Conservation (phyloP, 1,140 invertebrate genomes). For the Lepidurus apus region DNA sequence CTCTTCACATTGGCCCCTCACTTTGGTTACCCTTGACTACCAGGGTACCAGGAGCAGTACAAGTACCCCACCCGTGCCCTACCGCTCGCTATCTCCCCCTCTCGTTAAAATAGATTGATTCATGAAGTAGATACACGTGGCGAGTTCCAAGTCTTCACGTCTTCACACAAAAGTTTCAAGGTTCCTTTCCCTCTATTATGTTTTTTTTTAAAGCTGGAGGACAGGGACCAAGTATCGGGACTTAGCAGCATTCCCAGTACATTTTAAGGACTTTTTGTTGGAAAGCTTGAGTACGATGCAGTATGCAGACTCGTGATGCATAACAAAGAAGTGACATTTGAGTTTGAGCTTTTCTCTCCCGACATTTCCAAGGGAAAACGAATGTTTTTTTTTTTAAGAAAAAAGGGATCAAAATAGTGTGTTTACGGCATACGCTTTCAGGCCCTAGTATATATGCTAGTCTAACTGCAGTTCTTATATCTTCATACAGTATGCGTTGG, state of each 20-base stretch:
- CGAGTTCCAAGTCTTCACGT: not conserved
- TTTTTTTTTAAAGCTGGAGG: not conserved
- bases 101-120: not conserved
- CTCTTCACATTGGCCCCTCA: too few species aligned
- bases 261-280: too few species aligned
- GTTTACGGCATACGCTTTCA: not conserved
- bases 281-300: conserved; percentile 9
- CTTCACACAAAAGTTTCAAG: not conserved
- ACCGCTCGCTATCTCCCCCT: too few species aligned
- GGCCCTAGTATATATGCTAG: not conserved
- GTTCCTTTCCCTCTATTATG: too few species aligned
- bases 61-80: too few species aligned
- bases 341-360: not conserved
- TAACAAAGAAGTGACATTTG: not conserved
- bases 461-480: not conserved
- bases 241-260: too few species aligned
- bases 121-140: not conserved
- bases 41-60: too few species aligned
- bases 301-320: not conserved
- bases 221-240: too few species aligned
- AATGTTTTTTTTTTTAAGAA: not conserved
- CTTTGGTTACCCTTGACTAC: too few species aligned
- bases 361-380: not conserved
- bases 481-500: not conserved
- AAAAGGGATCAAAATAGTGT: not conserved